Conservation (phyloP, 2,797 vertebrate species). For the Myripristis murdjan region DNA sequence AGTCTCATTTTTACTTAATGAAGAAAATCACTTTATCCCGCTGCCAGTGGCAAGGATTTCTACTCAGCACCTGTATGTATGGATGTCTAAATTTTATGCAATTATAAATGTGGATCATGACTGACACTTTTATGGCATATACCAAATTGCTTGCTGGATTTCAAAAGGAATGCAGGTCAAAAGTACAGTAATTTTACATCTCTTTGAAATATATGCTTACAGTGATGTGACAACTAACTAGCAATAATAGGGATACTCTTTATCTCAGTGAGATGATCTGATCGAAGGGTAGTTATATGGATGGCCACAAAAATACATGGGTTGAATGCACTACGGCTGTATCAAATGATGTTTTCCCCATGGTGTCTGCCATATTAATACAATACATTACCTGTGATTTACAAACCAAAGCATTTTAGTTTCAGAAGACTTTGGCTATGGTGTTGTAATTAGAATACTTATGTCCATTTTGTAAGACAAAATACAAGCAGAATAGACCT, state of each 20-base stretch:
- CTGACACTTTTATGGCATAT: constrained; percentile 31
- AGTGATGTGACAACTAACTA: constrained; percentile 38
- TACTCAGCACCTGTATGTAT: constrained; percentile 32
- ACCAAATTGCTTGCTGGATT: constrained; percentile 36
- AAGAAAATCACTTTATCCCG: background rate
- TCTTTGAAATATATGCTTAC: constrained; percentile 52
- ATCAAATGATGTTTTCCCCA: constrained; percentile 24
- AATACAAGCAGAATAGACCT: background rate
- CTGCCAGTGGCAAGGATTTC: constrained; percentile 43
- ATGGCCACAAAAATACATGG: constrained; percentile 27
- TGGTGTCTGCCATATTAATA: background rate
- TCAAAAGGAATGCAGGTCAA: constrained; percentile 52
- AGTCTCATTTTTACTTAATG: constrained; percentile 31
- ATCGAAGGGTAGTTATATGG: constrained; percentile 29
- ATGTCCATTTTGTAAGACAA: background rate
- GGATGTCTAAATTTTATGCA: constrained; percentile 55
- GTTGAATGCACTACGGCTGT: constrained; percentile 16
- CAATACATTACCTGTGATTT: background rate
- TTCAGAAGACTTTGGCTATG: background rate
- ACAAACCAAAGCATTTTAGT: background rate
- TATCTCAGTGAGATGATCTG: constrained; percentile 37
- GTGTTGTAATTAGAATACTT: background rate
- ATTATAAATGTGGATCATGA: constrained; percentile 31
- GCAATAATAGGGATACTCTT: constrained; percentile 28
- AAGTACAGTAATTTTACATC: constrained; percentile 50